These are phyloP conservation scores for Drosophila paramelanica DNA, from an alignment of 2,888 invertebrate species.

Conservation along the genomic window DNA sequence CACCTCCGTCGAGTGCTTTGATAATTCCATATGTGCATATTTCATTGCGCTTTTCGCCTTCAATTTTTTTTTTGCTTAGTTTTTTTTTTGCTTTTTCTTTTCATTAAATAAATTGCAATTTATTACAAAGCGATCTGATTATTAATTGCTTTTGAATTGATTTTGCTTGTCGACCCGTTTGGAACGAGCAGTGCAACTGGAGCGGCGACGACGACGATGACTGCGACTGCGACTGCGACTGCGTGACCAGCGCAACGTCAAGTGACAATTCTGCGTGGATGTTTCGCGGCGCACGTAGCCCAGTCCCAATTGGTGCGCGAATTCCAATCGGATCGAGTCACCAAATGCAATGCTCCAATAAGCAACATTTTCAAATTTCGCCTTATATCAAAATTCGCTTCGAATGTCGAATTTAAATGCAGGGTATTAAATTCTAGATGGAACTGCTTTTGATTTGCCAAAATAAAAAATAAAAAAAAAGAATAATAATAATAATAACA, in stretches of 20 bases:
- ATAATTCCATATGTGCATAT: conserved; percentile 38
- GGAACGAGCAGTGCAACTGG: conserved; percentile 12
- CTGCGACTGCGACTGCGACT: conserved; percentile 36
- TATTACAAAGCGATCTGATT: conserved; percentile 76
- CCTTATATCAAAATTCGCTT: conserved; percentile 4
- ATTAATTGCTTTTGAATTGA: conserved; percentile 75
- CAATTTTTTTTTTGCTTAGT: conserved; percentile 54
- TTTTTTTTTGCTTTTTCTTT: conserved; percentile 42
- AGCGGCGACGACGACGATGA: conserved; percentile 6
- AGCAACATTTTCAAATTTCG: conserved; percentile 7
- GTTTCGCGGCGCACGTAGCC: conserved; percentile 64
- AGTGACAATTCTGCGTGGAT: conserved; percentile 43
- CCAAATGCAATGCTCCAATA: conserved; percentile 21
- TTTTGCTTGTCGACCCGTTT: conserved; percentile 45
- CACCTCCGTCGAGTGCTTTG: conserved; percentile 36
- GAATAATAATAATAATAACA: too few species aligned
- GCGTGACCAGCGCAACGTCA: conserved; percentile 75
- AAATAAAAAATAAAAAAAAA: background rate
- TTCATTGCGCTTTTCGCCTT: conserved; percentile 63
- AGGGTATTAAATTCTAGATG: background rate
- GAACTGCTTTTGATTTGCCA: background rate
- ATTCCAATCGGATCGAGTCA: conserved; percentile 42
- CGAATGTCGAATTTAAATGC: conserved; percentile 7
- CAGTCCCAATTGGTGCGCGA: conserved; percentile 37
- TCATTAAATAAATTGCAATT: conserved; percentile 73